A percentile compares a stretch with the other conserved stretches of the same genome.
phyloP scores from a whole-genome alignment of 2,888 invertebrate species.

The Eurois occulta region DNA sequence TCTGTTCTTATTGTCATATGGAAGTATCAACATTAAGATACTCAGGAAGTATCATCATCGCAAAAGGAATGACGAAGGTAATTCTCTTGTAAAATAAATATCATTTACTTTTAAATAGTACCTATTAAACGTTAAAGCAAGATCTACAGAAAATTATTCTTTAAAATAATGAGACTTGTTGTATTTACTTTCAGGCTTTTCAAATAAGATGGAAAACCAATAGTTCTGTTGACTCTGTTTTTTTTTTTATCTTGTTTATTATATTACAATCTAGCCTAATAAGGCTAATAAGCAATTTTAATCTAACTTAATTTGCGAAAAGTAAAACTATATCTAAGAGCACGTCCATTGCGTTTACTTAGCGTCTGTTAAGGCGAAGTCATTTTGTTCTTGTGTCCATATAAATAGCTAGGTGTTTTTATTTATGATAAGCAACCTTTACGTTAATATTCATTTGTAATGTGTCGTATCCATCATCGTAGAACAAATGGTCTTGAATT shows the following conservation, averaged over 20 bases:
- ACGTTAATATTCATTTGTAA: neutral
- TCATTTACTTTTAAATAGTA: neutral
- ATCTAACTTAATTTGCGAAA: no score
- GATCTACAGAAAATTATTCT: neutral
- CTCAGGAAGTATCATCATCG: neutral
- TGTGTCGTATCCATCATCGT: neutral
- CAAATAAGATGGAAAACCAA: neutral
- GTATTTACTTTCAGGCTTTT: neutral
- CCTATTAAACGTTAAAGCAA: neutral
- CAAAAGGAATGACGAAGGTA: neutral
- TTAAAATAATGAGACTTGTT: neutral
- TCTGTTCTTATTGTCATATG: neutral
- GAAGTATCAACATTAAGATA: neutral
- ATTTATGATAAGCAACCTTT: neutral
- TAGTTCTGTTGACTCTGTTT: neutral
- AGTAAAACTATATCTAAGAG: no score
- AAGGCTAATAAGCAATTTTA: no score
- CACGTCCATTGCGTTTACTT: no score
- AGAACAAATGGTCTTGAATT: neutral
- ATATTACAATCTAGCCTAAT: no score
- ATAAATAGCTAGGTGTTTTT: no score
- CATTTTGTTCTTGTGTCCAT: no score
- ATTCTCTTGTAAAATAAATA: neutral
- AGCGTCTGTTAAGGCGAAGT: no score
- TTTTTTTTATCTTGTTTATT: no score